Evolutionary conservation across 2,888 invertebrate species (phyloP).

Genomic region (Sarcophaga variegata): DNA sequence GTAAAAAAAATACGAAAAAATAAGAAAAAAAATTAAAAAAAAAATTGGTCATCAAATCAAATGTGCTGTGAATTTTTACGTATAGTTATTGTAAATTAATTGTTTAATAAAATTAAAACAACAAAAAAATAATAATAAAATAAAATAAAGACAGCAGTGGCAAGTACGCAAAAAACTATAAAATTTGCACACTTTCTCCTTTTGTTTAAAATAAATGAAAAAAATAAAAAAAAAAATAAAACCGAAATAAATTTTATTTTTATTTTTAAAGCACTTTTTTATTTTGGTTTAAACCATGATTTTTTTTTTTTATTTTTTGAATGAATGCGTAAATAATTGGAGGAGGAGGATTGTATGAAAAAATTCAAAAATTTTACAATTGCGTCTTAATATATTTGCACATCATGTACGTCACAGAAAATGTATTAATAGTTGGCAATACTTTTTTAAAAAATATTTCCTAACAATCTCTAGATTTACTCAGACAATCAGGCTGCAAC

Average conservation of each 20-base stretch:
- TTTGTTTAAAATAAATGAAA: constrained; percentile 26
- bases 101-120: constrained; percentile 34
- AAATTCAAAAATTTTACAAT: constrained; percentile 44
- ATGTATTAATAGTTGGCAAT: too few relatives aligned
- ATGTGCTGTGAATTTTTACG: constrained; percentile 45
- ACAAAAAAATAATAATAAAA: too few relatives aligned
- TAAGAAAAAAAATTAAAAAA: constrained; percentile 27
- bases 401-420: too few relatives aligned
- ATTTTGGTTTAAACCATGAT: constrained; percentile 34
- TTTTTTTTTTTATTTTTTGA: constrained; percentile 14
- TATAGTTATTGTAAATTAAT: constrained; percentile 48
- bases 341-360: not conserved
- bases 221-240: constrained; percentile 19
- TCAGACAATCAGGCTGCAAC: too few relatives aligned
- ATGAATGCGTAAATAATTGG: not conserved
- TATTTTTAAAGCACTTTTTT: not conserved
- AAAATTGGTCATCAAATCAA: constrained; percentile 13
- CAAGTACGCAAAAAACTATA: constrained; percentile 24
- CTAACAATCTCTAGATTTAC: too few relatives aligned
- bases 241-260: not conserved
- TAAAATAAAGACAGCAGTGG: too few relatives aligned
- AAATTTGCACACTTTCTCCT: constrained; percentile 62
- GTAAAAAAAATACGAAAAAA: constrained; percentile 1
- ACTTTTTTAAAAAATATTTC: too few relatives aligned
- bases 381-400: not conserved